Percentiles rank a stretch among this genome's conserved stretches.
Evolutionary conservation across 2,797 vertebrate genomes (phyloP).

Genomic region (Rhynchotus rufescens): DNA sequence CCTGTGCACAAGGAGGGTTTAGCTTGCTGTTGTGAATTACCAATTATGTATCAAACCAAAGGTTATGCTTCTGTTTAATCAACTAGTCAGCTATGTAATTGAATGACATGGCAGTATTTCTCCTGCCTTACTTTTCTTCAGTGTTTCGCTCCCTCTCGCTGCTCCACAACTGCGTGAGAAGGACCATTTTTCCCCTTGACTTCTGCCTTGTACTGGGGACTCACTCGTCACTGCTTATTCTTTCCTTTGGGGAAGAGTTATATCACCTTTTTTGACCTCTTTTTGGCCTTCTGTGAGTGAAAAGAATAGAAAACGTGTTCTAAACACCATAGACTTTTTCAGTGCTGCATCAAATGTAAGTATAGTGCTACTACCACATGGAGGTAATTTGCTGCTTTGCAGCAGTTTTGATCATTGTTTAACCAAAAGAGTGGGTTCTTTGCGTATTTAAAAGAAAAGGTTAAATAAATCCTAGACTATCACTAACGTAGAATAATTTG

Average conservation of each 20-base stretch:
- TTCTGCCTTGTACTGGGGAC: neutral
- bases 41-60: neutral
- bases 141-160: neutral
- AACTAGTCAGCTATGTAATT: neutral
- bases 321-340: neutral
- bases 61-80: neutral
- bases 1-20: too few species aligned
- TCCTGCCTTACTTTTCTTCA: neutral
- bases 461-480: neutral
- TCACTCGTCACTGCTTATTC: neutral
- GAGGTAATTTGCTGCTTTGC: neutral
- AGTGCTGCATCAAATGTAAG: neutral
- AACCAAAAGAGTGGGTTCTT: neutral
- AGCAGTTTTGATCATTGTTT: neutral
- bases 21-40: neutral
- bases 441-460: neutral
- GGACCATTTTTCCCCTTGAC: neutral
- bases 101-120: neutral
- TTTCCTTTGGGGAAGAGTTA: neutral
- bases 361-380: neutral
- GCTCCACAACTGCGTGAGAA: neutral
- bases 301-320: neutral
- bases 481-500: neutral
- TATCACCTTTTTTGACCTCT: neutral
- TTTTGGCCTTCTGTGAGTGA: neutral